Percentiles rank a stretch among this genome's conserved stretches.
Evolutionary conservation across 1,140 invertebrate species (phyloP).

Genomic region (Ceratina calcarata): DNA sequence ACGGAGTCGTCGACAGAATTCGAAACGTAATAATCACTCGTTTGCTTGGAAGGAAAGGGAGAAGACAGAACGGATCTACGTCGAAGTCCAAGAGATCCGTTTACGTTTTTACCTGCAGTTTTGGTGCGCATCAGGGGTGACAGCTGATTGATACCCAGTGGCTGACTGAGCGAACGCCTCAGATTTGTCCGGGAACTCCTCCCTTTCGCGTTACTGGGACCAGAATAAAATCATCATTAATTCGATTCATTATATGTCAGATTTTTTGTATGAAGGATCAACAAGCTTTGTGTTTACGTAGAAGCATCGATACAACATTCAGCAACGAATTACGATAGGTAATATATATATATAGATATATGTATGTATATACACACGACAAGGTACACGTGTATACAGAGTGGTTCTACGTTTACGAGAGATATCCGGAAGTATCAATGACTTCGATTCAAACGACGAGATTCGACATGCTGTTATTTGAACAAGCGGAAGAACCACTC

Average conservation of each 20-base stretch:
- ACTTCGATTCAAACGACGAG: too few relatives aligned
- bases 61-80: slow-evolving; percentile 44
- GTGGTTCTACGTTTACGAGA: slow-evolving; percentile 19
- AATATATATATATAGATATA: slow-evolving; percentile 4
- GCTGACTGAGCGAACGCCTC: slow-evolving; percentile 86
- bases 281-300: slow-evolving; percentile 74
- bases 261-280: slow-evolving; percentile 55
- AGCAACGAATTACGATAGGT: slow-evolving; percentile 69
- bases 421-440: not conserved
- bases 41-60: slow-evolving; percentile 44
- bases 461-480: too few relatives aligned
- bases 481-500: slow-evolving; percentile 32
- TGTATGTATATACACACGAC: slow-evolving; percentile 46
- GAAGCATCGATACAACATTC: slow-evolving; percentile 72
- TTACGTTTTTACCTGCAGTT: slow-evolving; percentile 76
- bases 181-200: slow-evolving; percentile 82
- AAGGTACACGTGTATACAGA: slow-evolving; percentile 53
- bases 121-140: slow-evolving; percentile 82
- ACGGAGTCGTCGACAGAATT: too few relatives aligned
- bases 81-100: not conserved
- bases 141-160: slow-evolving; percentile 85
- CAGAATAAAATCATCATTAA: slow-evolving; percentile 57
- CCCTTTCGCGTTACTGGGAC: slow-evolving; percentile 78
- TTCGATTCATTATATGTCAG: slow-evolving; percentile 15
- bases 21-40: too few relatives aligned